A percentile compares a stretch with the other conserved stretches of the same genome.
These are phyloP conservation scores for Dinocampus coccinellae DNA, from an alignment of 2,888 invertebrate species.

Conservation along the genomic window DNA sequence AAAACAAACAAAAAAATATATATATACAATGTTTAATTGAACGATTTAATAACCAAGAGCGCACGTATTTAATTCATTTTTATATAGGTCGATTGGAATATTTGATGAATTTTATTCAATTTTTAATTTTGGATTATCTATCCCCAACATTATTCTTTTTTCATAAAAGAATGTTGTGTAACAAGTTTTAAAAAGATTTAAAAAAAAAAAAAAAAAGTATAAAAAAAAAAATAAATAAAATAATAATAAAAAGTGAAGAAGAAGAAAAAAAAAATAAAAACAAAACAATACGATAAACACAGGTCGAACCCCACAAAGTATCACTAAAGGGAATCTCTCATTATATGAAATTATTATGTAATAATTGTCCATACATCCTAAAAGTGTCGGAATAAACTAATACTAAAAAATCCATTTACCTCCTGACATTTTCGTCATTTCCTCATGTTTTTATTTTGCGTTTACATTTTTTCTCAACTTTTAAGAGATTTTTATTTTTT, in stretches of 20 bases:
- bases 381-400: constrained; percentile 67
- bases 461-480: not conserved
- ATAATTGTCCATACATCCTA: constrained; percentile 69
- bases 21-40: constrained; percentile 61
- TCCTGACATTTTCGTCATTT: not conserved
- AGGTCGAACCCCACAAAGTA: constrained; percentile 54
- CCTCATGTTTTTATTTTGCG: not conserved
- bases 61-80: constrained; percentile 62
- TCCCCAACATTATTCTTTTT: constrained; percentile 33
- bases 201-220: constrained; percentile 16
- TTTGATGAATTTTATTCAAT: constrained; percentile 29
- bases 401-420: constrained; percentile 54
- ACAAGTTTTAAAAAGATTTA: constrained; percentile 53
- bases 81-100: constrained; percentile 60
- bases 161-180: constrained; percentile 59
- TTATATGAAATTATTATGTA: constrained; percentile 68
- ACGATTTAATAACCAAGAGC: constrained; percentile 58
- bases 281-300: constrained; percentile 45
- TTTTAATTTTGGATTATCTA: constrained; percentile 32
- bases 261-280: constrained; percentile 16
- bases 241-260: no score
- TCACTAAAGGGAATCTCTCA: constrained; percentile 63
- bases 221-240: constrained; percentile 43
- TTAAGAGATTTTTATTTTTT: not conserved
- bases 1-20: constrained; percentile 39